A percentile compares a stretch with the other conserved stretches of the same genome.
These are phyloP conservation scores for Bombyx mandarina DNA, from an alignment of 1,140 invertebrate genomes.

Conservation along the genomic window DNA sequence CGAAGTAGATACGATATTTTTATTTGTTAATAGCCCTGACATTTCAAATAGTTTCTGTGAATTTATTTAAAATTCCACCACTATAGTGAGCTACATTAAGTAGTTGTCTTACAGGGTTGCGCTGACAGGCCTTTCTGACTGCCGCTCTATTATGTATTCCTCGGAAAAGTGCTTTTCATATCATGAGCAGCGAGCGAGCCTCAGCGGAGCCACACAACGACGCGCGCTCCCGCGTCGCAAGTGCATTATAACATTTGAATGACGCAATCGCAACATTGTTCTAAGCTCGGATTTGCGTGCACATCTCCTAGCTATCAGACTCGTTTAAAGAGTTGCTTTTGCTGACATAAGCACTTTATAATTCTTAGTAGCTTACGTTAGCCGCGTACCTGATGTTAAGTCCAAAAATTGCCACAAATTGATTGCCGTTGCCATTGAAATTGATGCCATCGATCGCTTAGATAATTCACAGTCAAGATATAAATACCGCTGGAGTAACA, in stretches of 20 bases:
- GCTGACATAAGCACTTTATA: background rate
- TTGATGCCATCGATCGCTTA: too few species aligned
- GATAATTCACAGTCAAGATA: too few species aligned
- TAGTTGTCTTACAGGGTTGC: conserved; percentile 25
- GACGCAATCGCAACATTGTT: conserved; percentile 56
- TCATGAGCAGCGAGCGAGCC: conserved; percentile 46
- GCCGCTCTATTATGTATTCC: conserved; percentile 53
- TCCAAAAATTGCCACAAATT: too few species aligned
- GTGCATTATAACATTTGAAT: conserved; percentile 48
- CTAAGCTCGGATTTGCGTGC: conserved; percentile 35
- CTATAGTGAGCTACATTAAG: background rate
- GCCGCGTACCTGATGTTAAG: too few species aligned
- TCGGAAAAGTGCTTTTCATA: conserved; percentile 61
- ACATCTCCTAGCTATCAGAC: conserved; percentile 35
- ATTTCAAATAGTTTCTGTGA: too few species aligned
- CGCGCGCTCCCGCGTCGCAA: conserved; percentile 41
- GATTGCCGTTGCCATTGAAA: too few species aligned
- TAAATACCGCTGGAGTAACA: too few species aligned
- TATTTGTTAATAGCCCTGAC: too few species aligned
- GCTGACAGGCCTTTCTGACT: conserved; percentile 29
- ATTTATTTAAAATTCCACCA: too few species aligned
- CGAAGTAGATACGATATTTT: too few species aligned
- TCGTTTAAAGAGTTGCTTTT: conserved; percentile 7
- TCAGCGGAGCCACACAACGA: conserved; percentile 47
- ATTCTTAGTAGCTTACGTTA: conserved; percentile 1